phyloP scores from a whole-genome alignment of 2,797 vertebrate genomes.

The Manis pentadactyla region DNA sequence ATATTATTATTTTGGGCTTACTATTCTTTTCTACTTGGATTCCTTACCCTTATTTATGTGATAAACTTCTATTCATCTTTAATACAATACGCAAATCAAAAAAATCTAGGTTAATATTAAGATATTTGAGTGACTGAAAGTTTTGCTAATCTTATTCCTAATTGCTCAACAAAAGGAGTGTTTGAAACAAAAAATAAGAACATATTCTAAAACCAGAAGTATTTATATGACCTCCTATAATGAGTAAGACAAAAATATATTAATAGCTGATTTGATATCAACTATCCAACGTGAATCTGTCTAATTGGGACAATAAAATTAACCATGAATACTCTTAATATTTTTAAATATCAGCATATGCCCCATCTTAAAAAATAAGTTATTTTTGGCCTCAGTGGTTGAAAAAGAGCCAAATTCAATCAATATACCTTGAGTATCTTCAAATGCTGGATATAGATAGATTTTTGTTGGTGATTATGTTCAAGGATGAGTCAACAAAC shows the following conservation, averaged over 20 bases:
- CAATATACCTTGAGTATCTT: background rate
- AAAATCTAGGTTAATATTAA: constrained; percentile 40
- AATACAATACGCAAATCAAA: background rate
- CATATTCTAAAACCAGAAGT: constrained; percentile 28
- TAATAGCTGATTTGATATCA: background rate
- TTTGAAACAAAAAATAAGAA: constrained; percentile 8
- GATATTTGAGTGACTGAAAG: background rate
- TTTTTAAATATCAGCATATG: constrained; percentile 17
- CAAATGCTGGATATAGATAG: background rate
- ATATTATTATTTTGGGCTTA: constrained; percentile 14
- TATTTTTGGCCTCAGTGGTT: background rate
- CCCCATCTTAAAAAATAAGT: constrained; percentile 26
- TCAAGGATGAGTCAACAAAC: constrained; percentile 7
- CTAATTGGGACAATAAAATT: constrained; percentile 36
- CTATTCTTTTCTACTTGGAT: constrained; percentile 14
- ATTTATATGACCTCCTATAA: background rate
- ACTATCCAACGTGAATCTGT: constrained; percentile 1
- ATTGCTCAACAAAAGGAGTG: background rate
- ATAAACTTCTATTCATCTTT: constrained; percentile 44
- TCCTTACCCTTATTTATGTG: background rate
- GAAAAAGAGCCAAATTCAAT: constrained; percentile 23
- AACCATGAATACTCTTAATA: constrained; percentile 43
- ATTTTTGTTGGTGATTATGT: constrained; percentile 42
- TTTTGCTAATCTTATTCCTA: constrained; percentile 33
- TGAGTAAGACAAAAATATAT: constrained; percentile 37